Evolutionary conservation across 2,113 vertebrate species (phyloP).

Genomic region (Pavo muticus): DNA sequence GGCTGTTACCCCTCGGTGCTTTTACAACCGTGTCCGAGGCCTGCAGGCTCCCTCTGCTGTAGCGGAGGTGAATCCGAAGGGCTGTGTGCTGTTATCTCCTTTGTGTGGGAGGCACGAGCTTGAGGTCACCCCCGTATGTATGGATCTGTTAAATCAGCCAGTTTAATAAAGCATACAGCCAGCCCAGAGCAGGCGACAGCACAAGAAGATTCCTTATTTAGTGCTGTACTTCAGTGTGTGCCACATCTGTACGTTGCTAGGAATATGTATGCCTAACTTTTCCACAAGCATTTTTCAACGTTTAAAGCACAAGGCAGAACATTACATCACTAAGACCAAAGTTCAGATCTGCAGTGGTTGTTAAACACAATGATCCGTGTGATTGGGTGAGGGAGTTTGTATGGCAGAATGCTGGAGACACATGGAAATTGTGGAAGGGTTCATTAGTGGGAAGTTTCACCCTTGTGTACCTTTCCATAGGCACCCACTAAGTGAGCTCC

Average conservation of each 20-base stretch:
- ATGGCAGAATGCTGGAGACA: not conserved
- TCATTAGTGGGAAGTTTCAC: not conserved
- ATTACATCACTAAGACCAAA: not conserved
- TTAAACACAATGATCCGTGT: not conserved
- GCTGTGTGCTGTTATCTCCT: not conserved
- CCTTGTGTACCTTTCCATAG: fast-evolving
- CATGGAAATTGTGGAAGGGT: not conserved
- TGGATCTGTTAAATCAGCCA: not conserved
- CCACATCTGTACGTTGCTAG: not conserved
- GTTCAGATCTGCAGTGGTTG: not conserved
- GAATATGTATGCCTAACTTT: not conserved
- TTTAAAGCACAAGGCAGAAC: not conserved
- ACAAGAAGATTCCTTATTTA: not conserved
- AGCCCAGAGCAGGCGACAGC: not conserved
- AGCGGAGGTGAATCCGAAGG: not conserved
- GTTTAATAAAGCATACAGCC: not conserved
- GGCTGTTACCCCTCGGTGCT: not conserved
- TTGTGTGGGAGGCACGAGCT: fast-evolving
- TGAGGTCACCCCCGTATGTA: not conserved
- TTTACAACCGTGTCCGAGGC: no score
- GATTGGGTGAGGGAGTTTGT: not conserved
- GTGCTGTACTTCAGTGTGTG: not conserved
- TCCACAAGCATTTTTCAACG: not conserved
- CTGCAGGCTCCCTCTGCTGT: not conserved
- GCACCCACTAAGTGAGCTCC: not conserved